Conservation (phyloP, 2,888 invertebrate genomes). For the Cybosia mesomella region DNA sequence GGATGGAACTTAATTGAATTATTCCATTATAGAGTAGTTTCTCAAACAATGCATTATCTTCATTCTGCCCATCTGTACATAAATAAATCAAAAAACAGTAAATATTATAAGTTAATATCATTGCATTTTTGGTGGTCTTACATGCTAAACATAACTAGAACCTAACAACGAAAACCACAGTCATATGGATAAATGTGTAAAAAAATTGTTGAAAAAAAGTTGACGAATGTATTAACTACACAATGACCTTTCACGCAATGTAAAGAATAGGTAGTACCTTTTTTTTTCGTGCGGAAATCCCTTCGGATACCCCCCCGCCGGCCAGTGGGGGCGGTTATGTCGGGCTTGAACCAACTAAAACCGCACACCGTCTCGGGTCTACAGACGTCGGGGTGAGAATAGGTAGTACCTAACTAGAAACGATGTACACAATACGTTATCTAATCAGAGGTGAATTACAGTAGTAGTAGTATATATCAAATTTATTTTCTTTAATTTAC, state of each 20-base stretch:
- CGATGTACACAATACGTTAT: neutral
- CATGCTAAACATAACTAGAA: slow-evolving; percentile 8
- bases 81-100: neutral
- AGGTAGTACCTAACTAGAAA: neutral
- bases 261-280: neutral
- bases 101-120: neutral
- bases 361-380: too few relatives aligned
- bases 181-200: slow-evolving; percentile 20
- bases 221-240: neutral
- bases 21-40: slow-evolving; percentile 69
- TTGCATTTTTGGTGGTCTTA: neutral
- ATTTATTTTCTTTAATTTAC: neutral
- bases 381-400: too few relatives aligned
- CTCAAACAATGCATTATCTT: slow-evolving; percentile 58
- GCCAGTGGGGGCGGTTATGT: too few relatives aligned
- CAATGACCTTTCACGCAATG: neutral
- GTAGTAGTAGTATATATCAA: neutral
- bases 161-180: slow-evolving; percentile 62
- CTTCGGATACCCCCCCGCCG: too few relatives aligned
- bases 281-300: too few relatives aligned
- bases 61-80: slow-evolving; percentile 46
- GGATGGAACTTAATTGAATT: slow-evolving; percentile 53
- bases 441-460: neutral
- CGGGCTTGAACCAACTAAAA: too few relatives aligned
- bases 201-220: neutral